Conservation (phyloP, 1,140 invertebrate genomes). For the Anastrepha obliqua region DNA sequence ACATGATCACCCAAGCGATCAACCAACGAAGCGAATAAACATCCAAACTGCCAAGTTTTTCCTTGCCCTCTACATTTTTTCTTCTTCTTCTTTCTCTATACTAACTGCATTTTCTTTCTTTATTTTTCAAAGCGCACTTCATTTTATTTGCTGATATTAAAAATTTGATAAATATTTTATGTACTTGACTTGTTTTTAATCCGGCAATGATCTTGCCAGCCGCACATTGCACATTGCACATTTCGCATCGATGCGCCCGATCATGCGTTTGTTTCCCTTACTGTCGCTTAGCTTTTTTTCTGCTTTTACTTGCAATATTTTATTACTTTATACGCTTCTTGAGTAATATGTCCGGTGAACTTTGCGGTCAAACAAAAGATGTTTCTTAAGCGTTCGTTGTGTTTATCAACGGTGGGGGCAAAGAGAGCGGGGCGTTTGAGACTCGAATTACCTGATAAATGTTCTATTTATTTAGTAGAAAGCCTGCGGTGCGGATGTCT, state of each 20-base stretch:
- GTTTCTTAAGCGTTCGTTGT: conserved; percentile 53
- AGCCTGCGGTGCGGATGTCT: conserved; percentile 21
- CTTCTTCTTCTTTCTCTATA: conserved; percentile 1
- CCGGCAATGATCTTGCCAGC: conserved; percentile 50
- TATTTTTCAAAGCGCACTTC: conserved; percentile 41
- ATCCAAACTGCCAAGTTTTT: conserved; percentile 7
- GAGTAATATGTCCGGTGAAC: conserved; percentile 60
- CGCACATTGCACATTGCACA: conserved; percentile 54
- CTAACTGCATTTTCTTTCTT: neutral
- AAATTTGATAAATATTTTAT: conserved; percentile 59
- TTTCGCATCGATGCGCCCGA: conserved; percentile 6
- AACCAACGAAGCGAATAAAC: neutral
- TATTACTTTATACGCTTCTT: conserved; percentile 47
- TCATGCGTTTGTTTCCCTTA: conserved; percentile 44
- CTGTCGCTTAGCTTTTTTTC: neutral
- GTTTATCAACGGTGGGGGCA: neutral
- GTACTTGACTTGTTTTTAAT: conserved; percentile 56
- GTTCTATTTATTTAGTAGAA: conserved; percentile 58
- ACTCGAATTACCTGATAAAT: conserved; percentile 58
- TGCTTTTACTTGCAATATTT: conserved; percentile 17
- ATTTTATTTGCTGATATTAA: conserved; percentile 59
- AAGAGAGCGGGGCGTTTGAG: neutral
- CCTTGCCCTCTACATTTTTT: conserved; percentile 19
- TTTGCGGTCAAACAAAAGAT: conserved; percentile 59
- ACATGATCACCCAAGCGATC: neutral